Base-by-base conservation (phyloP, 2,797 vertebrate species). In the Takifugu ocellatus region DNA sequence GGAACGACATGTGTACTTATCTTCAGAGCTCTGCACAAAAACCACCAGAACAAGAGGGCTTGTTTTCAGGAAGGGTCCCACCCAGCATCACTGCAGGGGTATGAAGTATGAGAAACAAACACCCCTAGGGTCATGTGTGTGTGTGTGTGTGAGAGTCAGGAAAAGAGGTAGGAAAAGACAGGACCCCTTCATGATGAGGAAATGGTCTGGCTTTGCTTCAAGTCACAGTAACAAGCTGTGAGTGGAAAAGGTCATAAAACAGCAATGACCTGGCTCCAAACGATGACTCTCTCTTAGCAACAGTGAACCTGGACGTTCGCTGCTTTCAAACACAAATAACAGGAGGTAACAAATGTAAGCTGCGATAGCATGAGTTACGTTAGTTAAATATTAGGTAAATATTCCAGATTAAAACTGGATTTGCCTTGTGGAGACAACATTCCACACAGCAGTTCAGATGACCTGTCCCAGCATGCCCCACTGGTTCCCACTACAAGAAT, bases 1-100 rank as follows among this genome's bases (percentile, higher is more conserved):
- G 55, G 78, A 58, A 52, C 46, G 85, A 78, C 97, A 99, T 12
- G 84, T 90, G 68, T 66, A 57, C 16, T 83, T 87, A 45, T 78
- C 84, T 9, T 83, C 71, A 60, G 81, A 73, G 68, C 67, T 87
- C 91, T 92, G 74, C 11, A 48, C 49, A 70, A 27, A 61, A 12
- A 27, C 24, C 10, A 10, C 12, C 36, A 39, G 36, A 14, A 39
- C 36, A 14, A 14, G 36, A 39, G 2, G 36, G 36, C 27, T 29
- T 29, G 27, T 29, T 29, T 29, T 39, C 36, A 39, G 12, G 36
- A 39, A 3, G 36, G 3, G 36, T 39, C 36, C 36, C 36, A 39
- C 36, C 36, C 36, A 39, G 1, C 33, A 11, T 39, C 36, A 14
- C 36, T 5, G 11, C 14, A 14, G 36, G 14, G 12, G 12, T 5